Evolutionary conservation across 2,797 vertebrate genomes (phyloP).

Genomic region (Phyllotis vaccarum): DNA sequence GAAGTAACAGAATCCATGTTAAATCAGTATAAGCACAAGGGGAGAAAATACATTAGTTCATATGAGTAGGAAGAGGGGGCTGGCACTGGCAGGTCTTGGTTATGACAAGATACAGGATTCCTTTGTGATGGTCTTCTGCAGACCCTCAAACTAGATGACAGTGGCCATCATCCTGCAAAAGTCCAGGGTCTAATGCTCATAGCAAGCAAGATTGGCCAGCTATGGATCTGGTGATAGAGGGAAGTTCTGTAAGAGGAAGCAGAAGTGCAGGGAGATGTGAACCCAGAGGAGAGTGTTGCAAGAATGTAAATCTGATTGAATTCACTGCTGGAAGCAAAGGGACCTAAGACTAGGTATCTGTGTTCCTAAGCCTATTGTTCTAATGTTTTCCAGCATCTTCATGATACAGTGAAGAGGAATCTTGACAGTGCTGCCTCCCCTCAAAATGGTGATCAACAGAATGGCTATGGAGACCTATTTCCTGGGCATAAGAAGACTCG

Average conservation of each 20-base stretch:
- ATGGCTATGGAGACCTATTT: conserved; percentile 94
- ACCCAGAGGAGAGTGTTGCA: neutral
- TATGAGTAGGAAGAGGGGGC: too few relatives aligned
- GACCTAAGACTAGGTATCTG: neutral
- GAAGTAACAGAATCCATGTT: neutral
- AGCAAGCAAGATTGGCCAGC: neutral
- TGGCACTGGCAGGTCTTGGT: neutral
- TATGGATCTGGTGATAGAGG: neutral
- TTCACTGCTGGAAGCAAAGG: neutral
- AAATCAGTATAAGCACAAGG: too few relatives aligned
- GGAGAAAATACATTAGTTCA: neutral
- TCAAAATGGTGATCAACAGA: conserved; percentile 93
- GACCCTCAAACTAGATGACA: neutral
- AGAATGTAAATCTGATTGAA: too few relatives aligned
- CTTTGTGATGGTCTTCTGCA: neutral
- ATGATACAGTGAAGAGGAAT: conserved; percentile 97
- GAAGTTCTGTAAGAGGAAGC: neutral
- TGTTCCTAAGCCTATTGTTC: conserved; percentile 2
- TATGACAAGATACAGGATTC: neutral
- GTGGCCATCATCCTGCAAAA: neutral
- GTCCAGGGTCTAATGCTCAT: neutral
- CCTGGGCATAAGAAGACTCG: conserved; percentile 94
- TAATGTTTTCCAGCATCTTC: conserved; percentile 90
- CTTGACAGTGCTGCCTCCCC: conserved; percentile 93
- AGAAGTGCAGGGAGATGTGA: neutral